These are phyloP conservation scores for Xenentodon cancila DNA, from an alignment of 2,797 vertebrate species.

Conservation along the genomic window DNA sequence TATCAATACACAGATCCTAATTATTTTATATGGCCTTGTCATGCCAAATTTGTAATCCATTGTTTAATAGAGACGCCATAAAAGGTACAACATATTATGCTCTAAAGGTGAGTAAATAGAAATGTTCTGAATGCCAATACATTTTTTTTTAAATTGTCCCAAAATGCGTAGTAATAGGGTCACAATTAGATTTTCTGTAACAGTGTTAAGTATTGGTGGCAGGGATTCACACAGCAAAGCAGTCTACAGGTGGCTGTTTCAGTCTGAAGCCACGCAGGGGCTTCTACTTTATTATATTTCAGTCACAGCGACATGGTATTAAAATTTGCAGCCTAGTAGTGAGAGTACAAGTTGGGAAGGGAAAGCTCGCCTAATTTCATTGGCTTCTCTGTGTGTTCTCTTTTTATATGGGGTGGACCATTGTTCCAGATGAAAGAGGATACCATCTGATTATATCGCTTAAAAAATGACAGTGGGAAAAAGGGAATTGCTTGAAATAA, in stretches of 20 bases:
- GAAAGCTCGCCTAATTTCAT: background rate
- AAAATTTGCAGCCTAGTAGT: background rate
- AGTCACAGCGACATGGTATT: background rate
- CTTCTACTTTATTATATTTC: background rate
- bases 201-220: background rate
- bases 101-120: no score
- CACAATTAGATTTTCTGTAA: background rate
- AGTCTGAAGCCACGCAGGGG: background rate
- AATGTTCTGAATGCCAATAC: no score
- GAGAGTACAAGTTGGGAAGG: background rate
- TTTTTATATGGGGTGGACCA: background rate
- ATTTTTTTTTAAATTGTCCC: background rate
- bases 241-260: background rate
- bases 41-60: no score
- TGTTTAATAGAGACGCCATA: no score
- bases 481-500: no score
- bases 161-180: background rate
- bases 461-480: no score
- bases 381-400: slow-evolving; percentile 1
- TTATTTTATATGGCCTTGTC: background rate
- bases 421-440: background rate
- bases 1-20: background rate
- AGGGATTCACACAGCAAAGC: background rate
- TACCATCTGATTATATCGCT: no score
- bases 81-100: no score